Base-by-base conservation (phyloP, 2,113 vertebrate genomes). In the Scophthalmus maximus region DNA sequence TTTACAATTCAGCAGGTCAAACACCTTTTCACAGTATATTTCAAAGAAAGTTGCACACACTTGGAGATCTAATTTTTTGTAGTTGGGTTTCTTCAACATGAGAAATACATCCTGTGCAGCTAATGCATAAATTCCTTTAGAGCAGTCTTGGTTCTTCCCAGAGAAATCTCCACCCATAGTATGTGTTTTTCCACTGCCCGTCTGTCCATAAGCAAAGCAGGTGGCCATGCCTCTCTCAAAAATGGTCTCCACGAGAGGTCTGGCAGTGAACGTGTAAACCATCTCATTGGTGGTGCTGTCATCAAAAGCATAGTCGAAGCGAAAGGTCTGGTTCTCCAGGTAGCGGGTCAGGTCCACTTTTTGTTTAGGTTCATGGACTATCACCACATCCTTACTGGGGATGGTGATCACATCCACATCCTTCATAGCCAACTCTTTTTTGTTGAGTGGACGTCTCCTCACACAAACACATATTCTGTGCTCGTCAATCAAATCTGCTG, bases 121-220 rank as follows among this genome's bases (percentile, higher is more conserved):
- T 94, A 99, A 93, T 56, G 96, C 96, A 91, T 98, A 99, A 93
- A 99, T 95, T 92, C 98, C 98, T 94, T 99, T 99, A 68, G 97
- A 95, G 92, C 97, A 99, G 87, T 99, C 97, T 87, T 99, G 98
- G 79, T 98, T 99, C 91, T 96, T 99, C 87, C 97, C 98, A 38
- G 95, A 98, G 93, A 99, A 99, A 91, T 98, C 97, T 63, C 98
- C 98, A 81, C 98, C 98, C 98, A 99, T 99, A 11, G 98, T 99
- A 61, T 99, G 97, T 2, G 97, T 99, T 94, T 99, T 99, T 71
- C 98, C 98, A 92, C 98, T 99, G 88, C 98, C 98, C 29, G 98
- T 99, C 87, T 99, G 98, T 3, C 97, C 97, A 69, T 99, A 99
- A 2, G 98, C 98, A 85, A 99, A 99, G 81, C 98, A 99, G 11